Evolutionary conservation across 2,797 vertebrate species (phyloP), one percentile per base, ranked within the genome.

Genomic region (Enteromius viviparus): DNA sequence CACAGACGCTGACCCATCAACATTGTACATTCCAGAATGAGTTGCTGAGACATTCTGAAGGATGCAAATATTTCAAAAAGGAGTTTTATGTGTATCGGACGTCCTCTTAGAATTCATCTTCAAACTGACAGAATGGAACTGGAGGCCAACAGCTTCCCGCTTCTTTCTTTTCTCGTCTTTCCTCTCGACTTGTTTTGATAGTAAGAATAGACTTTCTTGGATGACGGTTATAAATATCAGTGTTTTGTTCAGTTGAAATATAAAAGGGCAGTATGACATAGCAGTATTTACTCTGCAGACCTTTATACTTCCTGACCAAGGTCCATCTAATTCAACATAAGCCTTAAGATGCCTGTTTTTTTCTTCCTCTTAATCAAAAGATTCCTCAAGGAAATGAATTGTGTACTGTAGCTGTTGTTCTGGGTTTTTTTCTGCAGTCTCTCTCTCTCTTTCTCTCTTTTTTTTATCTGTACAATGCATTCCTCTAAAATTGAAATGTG

Each of bases 261-360:
- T 71, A 86, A 87, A 87, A 89, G 84, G 86, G 87, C 88, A 88
- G 88, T 87, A 87, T 77, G 72, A 85, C 78, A 86, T 85, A 87
- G 85, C 89, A 88, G 88, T 88, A 88, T 86, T 88, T 85, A 88
- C 78, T 89, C 87, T 87, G 86, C 84, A 72, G 86, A 88, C 85
- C 75, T 89, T 89, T 88, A 80, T 89, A 85, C 79, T 85, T 87
- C 87, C 83, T 85, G 87, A 89, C 80, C 68, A 87, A 87, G 85
- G 89, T 90, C 88, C 89, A 87, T 90, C 53, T 89, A 88, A 88
- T 87, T 86, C 89, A 90, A 92, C 92, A 92, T 92, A 90, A 94
- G 93, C 94, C 94, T 94, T 94, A 94, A 94, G 89, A 92, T 86
- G 91, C 92, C 91, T 90, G 91, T 90, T 89, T 93, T 89, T 92